phyloP scores from a whole-genome alignment of 1,140 invertebrate species.

The Paramacrobiotus metropolitanus region DNA sequence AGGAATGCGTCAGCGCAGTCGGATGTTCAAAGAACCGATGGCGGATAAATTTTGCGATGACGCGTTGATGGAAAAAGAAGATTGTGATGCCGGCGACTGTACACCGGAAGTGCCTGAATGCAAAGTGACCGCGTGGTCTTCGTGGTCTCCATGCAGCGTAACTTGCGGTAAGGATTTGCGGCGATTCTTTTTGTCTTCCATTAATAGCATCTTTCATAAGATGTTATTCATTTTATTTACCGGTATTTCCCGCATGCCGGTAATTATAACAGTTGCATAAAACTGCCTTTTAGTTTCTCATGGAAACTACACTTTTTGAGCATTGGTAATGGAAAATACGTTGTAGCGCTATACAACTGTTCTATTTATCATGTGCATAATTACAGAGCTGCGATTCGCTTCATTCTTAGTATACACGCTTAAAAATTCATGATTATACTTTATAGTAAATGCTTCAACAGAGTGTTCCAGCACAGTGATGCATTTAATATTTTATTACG shows the following conservation, averaged over 20 bases:
- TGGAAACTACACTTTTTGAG: too few relatives aligned
- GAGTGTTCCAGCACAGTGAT: too few relatives aligned
- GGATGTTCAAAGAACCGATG: conserved; percentile 26
- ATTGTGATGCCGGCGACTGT: background rate
- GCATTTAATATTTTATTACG: too few relatives aligned
- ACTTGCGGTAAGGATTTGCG: conserved; percentile 27
- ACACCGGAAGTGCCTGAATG: conserved; percentile 14
- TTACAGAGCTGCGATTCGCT: too few relatives aligned
- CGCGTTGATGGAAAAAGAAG: background rate
- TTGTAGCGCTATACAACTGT: too few relatives aligned
- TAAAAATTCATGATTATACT: too few relatives aligned
- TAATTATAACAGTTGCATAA: too few relatives aligned
- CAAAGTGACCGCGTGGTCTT: conserved; percentile 25
- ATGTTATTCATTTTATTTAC: background rate
- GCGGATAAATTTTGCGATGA: conserved; percentile 24
- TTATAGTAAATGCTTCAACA: too few relatives aligned
- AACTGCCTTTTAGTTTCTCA: too few relatives aligned
- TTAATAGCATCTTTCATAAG: background rate
- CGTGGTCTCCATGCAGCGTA: conserved; percentile 27
- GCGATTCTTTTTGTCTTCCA: conserved; percentile 15
- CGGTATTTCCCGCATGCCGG: background rate
- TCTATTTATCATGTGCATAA: too few relatives aligned
- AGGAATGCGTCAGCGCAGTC: conserved; percentile 25
- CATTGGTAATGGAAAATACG: too few relatives aligned
- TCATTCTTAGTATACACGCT: too few relatives aligned